Base-by-base conservation (phyloP, 2,113 vertebrate species). In the Cephalopterus ornatus region DNA sequence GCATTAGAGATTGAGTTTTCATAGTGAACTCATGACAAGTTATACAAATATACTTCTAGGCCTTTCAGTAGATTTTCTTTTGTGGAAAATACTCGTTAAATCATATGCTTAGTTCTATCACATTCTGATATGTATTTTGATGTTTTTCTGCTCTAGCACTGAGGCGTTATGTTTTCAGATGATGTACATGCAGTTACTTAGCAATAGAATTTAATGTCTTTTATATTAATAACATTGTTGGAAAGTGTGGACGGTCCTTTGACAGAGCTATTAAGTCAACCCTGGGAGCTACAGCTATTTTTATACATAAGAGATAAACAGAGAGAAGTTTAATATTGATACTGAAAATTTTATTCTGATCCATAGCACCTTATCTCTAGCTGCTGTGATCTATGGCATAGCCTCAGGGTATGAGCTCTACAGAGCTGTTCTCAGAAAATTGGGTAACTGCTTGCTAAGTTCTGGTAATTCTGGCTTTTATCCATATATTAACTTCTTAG, bases 241-340 rank as follows among this genome's bases (percentile, higher is more conserved):
- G 65, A 95, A 90, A 83, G 72, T 93, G 92, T 1, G 41, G 93
- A 92, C 6, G 2, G 93, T 76, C 63, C 85, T 95, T 92, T 88
- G 63, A 88, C 92, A 94, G 91, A 89, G 58, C 91, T 95, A 82
- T 96, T 95, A 96, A 95, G 89, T 70, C 81, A 94, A 62, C 70
- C 87, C 71, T 85, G 67, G 74, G 32, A 95, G 66, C 81, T 88
- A 65, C 66, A 78, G 87, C 78, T 97, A 88, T 94, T 96, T 97
- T 94, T 94, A 85, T 66, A 46, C 32, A n/a, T 83, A 53, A 85
- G 53, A 62, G 78, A 83, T 56, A 90, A 93, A 85, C 41, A 94
- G 58, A 59, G 20, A 88, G 49, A 88, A 86, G 56, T 85, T 94
- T 92, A 92, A 84, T 93, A 88, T 77, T 95, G 88, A 85, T 90